phyloP scores from a whole-genome alignment of 2,797 vertebrate genomes.

The Malurus splendens region DNA sequence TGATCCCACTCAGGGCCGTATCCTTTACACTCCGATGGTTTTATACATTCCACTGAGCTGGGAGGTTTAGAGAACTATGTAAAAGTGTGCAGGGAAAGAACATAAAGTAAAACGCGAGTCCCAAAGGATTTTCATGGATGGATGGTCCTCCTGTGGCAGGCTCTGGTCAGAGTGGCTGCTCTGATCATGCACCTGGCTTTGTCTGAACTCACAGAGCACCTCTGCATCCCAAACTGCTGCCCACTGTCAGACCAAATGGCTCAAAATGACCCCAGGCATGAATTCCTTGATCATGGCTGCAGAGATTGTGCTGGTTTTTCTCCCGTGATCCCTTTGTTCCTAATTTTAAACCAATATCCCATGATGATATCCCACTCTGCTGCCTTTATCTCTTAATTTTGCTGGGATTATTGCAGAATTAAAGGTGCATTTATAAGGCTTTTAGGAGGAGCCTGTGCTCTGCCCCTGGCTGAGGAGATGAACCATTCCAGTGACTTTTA shows the following conservation, averaged over 20 bases:
- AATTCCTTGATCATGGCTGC: not conserved
- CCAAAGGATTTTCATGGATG: not conserved
- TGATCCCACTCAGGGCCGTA: fast-evolving
- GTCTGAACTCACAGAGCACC: fast-evolving
- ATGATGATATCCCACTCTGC: not conserved
- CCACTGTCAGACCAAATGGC: not conserved
- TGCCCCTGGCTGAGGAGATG: not conserved
- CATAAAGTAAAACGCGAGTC: not conserved
- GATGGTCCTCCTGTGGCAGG: fast-evolving
- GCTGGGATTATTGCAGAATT: not conserved
- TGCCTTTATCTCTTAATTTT: not conserved
- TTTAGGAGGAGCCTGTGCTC: not conserved
- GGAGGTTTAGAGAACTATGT: not conserved
- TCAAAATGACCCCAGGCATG: not conserved
- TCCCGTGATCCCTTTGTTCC: not conserved
- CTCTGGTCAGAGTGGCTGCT: not conserved
- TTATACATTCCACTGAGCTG: not conserved
- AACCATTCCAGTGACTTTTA: not conserved
- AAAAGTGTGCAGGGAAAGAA: not conserved
- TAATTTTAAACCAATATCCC: not conserved
- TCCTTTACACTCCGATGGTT: fast-evolving
- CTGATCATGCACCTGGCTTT: fast-evolving
- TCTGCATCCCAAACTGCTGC: not conserved
- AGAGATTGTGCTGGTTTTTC: not conserved
- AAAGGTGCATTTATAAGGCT: not conserved